phyloP scores from a whole-genome alignment of 2,797 vertebrate species.

The Setipinna tenuifilis region DNA sequence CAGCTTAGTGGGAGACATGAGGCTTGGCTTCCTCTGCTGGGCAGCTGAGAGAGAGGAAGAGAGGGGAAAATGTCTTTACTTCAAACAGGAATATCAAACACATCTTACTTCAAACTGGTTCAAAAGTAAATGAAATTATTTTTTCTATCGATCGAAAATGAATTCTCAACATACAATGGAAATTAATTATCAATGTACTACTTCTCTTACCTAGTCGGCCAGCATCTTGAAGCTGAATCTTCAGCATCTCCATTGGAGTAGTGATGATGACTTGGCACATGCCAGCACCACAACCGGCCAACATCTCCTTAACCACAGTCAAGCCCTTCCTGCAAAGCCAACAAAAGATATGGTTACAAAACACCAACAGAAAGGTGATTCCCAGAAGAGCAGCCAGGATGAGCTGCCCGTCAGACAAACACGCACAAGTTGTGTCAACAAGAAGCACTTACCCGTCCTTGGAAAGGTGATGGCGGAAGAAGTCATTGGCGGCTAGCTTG shows the following conservation, averaged over 20 bases:
- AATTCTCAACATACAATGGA: too few relatives aligned
- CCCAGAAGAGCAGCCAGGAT: background rate
- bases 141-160: background rate
- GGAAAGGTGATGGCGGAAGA: conserved; percentile 77
- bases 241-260: conserved; percentile 88
- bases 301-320: conserved; percentile 80
- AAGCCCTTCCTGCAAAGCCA: conserved; percentile 72
- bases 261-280: conserved; percentile 84
- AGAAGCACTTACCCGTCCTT: conserved; percentile 71
- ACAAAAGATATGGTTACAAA: background rate
- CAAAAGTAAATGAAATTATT: too few relatives aligned
- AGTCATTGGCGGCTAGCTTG: conserved; percentile 84
- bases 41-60: conserved; percentile 62
- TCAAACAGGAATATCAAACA: too few relatives aligned
- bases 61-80: background rate
- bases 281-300: conserved; percentile 84
- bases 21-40: conserved; percentile 75
- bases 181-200: too few relatives aligned
- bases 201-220: conserved; percentile 75
- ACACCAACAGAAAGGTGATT: background rate
- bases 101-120: too few relatives aligned
- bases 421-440: background rate
- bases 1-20: conserved; percentile 72
- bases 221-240: conserved; percentile 86
- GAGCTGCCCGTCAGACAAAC: background rate